Percentiles rank a stretch among this genome's conserved stretches.
phyloP scores from a whole-genome alignment of 2,797 vertebrate species.

The Sebastes melanostomus region DNA sequence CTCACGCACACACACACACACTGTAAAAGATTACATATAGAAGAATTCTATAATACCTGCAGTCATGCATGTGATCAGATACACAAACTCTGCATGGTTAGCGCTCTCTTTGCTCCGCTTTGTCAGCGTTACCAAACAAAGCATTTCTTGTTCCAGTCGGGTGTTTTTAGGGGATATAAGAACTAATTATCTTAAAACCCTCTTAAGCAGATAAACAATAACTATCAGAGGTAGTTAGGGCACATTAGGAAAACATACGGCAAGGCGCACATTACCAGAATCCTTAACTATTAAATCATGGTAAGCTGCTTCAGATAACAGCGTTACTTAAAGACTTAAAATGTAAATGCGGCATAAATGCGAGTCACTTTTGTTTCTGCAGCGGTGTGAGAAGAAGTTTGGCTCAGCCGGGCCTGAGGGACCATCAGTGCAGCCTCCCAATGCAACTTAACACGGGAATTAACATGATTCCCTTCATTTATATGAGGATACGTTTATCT shows the following conservation, averaged over 20 bases:
- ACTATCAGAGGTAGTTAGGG: conserved; percentile 9
- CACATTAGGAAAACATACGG: conserved; percentile 1
- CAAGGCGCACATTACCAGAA: not conserved
- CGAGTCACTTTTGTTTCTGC: not conserved
- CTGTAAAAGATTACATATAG: not conserved
- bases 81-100: conserved; percentile 35
- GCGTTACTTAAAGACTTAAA: conserved; percentile 7
- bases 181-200: conserved; percentile 37
- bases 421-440: conserved; percentile 14
- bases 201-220: conserved; percentile 17
- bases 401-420: conserved; percentile 22
- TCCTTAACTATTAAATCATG: not conserved
- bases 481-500: conserved; percentile 35
- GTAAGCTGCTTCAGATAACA: not conserved
- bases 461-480: conserved; percentile 32
- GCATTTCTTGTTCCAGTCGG: conserved; percentile 1
- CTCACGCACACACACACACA: not conserved
- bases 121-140: conserved; percentile 26
- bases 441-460: conserved; percentile 34
- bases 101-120: conserved; percentile 28
- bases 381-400: not conserved
- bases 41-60: not conserved
- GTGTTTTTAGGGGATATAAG: not conserved
- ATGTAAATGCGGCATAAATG: conserved; percentile 3
- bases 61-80: conserved; percentile 36